Conservation (phyloP, 2,888 invertebrate species). For the Prosapia bicincta region DNA sequence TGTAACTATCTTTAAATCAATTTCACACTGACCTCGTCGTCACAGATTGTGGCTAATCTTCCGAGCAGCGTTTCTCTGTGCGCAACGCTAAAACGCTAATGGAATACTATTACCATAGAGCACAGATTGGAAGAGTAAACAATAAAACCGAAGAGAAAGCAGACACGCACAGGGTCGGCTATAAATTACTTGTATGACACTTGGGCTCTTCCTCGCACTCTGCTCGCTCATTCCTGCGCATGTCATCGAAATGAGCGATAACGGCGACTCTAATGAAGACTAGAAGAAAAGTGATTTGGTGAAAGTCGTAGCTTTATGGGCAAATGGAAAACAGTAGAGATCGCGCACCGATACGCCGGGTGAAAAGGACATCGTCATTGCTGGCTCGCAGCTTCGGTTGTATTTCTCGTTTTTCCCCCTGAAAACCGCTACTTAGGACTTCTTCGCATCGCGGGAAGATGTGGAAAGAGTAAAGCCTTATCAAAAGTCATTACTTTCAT, state of each 20-base stretch:
- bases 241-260: not conserved
- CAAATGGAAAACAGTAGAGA: too few relatives aligned
- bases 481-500: too few relatives aligned
- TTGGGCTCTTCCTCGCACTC: not conserved
- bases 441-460: too few relatives aligned
- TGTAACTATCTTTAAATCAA: too few relatives aligned
- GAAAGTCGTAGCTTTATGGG: not conserved
- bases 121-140: not conserved
- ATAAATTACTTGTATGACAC: not conserved
- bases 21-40: not conserved
- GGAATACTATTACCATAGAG: not conserved
- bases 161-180: not conserved
- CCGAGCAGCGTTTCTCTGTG: not conserved
- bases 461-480: too few relatives aligned
- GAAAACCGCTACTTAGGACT: too few relatives aligned
- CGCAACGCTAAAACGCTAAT: not conserved
- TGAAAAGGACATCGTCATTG: too few relatives aligned
- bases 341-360: too few relatives aligned
- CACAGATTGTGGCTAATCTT: not conserved
- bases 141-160: not conserved
- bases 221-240: not conserved
- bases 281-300: not conserved
- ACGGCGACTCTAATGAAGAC: not conserved
- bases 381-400: too few relatives aligned
- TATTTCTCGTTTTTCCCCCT: too few relatives aligned